Evolutionary conservation across 2,113 vertebrate species (phyloP), one percentile per base, ranked within the genome.

Genomic region (Polypterus bichir): DNA sequence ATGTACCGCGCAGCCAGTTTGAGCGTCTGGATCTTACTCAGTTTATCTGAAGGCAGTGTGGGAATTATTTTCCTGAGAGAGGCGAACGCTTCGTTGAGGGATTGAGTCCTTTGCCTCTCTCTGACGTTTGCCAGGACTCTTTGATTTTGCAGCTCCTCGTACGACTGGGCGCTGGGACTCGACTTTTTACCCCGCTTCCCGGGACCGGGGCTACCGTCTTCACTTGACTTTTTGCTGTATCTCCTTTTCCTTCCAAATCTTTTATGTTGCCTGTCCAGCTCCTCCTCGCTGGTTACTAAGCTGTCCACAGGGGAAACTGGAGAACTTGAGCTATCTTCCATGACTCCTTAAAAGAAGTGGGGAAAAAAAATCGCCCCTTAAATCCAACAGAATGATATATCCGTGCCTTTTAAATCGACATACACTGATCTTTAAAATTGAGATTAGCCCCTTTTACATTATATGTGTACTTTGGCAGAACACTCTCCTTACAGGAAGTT

Each of bases 91-190:
- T 88, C 86, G 73, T 88, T 88, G 55, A 88, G 84, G 52, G 85
- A 88, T 73, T 88, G 86, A 62, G 86, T 88, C 72, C 86, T 70
- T 49, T 88, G 86, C 46, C 86, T 59, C 77, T 88, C 86, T 47
- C 86, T 74, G 59, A 88, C 86, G 74, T 88, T 88, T 66, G 86
- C 86, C 67, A 88, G 78, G n/a, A 85, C 77, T 5, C 86, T 76
- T 79, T 88, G 86, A 72, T 86, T 88, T 78, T 88, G 86, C 71
- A 88, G 79, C 74, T 88, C 86, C 77, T 88, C 86, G 73, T 81
- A 88, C 0, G 86, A 87, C 74, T 88, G 86, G 61, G 78, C 77
- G 74, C 69, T 80, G 48, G 84, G 85, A 54, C 82, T 88, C 5
- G 76, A 68, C 46, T 86, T 88, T 27, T 84, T 87, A 57, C 65